phyloP scores from a whole-genome alignment of 2,113 vertebrate genomes.

The Psammodynastes pulverulentus region DNA sequence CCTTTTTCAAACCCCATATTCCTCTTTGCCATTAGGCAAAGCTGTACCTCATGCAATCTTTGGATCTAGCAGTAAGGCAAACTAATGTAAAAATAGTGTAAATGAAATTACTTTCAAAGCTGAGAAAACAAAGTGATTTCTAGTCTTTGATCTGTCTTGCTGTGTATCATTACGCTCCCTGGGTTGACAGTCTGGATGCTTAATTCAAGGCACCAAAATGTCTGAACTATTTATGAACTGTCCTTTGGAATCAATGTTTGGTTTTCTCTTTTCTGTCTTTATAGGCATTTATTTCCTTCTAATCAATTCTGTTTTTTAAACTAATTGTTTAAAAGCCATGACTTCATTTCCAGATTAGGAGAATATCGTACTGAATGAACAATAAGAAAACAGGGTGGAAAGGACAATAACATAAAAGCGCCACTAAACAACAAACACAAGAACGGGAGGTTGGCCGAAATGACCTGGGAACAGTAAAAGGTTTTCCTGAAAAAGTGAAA shows the following conservation, averaged over 20 bases:
- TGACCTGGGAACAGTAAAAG: constrained; percentile 28
- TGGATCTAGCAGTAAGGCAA: constrained; percentile 30
- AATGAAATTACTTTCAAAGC: constrained; percentile 38
- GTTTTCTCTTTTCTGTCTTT: constrained; percentile 61
- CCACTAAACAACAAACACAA: constrained; percentile 30
- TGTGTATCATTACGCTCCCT: constrained; percentile 64
- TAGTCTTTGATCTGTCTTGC: constrained; percentile 49
- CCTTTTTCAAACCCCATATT: neutral
- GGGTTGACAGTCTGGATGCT: constrained; percentile 70
- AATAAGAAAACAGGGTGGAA: constrained; percentile 18
- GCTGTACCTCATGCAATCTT: neutral
- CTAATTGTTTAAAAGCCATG: constrained; percentile 76
- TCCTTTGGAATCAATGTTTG: constrained; percentile 74
- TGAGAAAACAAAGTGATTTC: constrained; percentile 44
- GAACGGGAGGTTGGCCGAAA: constrained; percentile 32
- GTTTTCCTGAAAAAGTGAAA: constrained; percentile 51
- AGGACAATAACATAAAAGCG: neutral
- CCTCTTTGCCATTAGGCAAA: neutral
- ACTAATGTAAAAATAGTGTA: constrained; percentile 34
- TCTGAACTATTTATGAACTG: constrained; percentile 77
- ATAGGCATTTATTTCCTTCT: constrained; percentile 60
- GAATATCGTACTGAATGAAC: constrained; percentile 50
- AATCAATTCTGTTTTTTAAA: constrained; percentile 76
- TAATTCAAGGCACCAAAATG: constrained; percentile 78
- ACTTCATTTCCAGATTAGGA: constrained; percentile 62